These are phyloP conservation scores for Tetanocera ferruginea DNA, from an alignment of 2,888 invertebrate genomes.

Conservation along the genomic window DNA sequence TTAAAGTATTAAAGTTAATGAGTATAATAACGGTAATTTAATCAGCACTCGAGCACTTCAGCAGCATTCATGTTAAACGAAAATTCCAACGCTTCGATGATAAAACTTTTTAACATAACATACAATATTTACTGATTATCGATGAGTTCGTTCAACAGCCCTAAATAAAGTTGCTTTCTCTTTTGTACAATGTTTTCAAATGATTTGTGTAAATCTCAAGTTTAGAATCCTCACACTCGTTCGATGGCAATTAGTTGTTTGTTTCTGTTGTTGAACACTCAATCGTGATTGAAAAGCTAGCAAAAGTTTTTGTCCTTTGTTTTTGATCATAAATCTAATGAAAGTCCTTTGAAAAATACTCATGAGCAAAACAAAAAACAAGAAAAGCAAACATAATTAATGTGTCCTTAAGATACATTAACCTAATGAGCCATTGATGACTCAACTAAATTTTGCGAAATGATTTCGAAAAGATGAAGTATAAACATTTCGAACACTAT, in stretches of 20 bases:
- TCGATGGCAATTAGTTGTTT: not conserved
- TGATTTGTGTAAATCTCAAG: conserved; percentile 4
- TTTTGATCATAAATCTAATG: conserved; percentile 55
- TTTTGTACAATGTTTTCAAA: not conserved
- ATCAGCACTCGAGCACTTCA: too few relatives aligned
- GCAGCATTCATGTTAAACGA: too few relatives aligned
- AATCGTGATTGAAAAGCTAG: conserved; percentile 57
- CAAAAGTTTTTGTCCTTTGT: conserved; percentile 58
- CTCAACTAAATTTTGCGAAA: conserved; percentile 21
- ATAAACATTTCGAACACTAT: not conserved
- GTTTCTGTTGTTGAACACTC: conserved; percentile 10
- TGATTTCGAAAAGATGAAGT: not conserved
- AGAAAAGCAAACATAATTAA: not conserved
- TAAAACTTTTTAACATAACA: not conserved
- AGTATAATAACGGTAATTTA: too few relatives aligned
- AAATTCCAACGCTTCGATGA: not conserved
- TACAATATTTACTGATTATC: not conserved
- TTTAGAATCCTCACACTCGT: not conserved
- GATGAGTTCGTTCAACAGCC: not conserved
- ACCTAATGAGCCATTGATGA: conserved; percentile 38
- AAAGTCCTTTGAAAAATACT: not conserved
- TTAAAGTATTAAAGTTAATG: too few relatives aligned
- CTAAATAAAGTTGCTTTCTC: too few relatives aligned
- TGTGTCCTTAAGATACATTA: conserved; percentile 27
- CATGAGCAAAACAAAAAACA: not conserved